Percentiles rank a stretch among this genome's conserved stretches.
These are phyloP conservation scores for Galeruca laticollis DNA, from an alignment of 2,888 invertebrate species.

Conservation along the genomic window DNA sequence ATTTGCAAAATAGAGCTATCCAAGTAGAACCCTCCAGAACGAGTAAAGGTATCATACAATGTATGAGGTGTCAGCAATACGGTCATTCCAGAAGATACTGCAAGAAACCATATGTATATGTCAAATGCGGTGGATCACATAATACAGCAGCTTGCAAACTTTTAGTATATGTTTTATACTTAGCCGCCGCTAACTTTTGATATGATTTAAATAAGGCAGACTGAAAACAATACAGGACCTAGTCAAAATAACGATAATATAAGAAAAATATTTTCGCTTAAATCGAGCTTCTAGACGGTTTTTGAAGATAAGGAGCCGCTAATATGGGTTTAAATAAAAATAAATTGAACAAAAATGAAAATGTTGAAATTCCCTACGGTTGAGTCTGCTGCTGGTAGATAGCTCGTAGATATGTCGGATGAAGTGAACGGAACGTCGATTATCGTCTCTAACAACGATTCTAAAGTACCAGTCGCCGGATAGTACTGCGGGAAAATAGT, in stretches of 20 bases:
- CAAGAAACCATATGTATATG: too few species aligned
- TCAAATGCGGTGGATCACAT: too few species aligned
- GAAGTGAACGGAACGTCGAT: not conserved
- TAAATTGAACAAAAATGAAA: not conserved
- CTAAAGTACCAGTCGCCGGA: conserved; percentile 68
- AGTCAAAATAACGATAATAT: too few species aligned
- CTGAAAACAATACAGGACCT: conserved; percentile 39
- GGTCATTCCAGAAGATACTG: too few species aligned
- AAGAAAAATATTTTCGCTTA: too few species aligned
- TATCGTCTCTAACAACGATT: conserved; percentile 41
- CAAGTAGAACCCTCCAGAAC: too few species aligned
- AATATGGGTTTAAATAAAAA: not conserved
- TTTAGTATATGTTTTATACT: conserved; percentile 51
- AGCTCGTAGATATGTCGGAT: not conserved
- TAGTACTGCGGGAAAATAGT: conserved; percentile 76
- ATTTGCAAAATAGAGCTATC: too few species aligned
- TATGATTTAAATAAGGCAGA: conserved; percentile 45
- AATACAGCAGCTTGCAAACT: too few species aligned
- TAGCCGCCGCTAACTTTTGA: conserved; percentile 7
- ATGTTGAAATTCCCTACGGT: conserved; percentile 2
- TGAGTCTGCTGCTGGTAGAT: conserved; percentile 3
- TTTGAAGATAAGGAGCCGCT: too few species aligned
- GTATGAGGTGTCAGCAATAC: too few species aligned
- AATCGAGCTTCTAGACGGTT: too few species aligned
- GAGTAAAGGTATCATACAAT: too few species aligned